Conservation (phyloP, 2,888 invertebrate species). For the Myopa tessellatipennis region DNA sequence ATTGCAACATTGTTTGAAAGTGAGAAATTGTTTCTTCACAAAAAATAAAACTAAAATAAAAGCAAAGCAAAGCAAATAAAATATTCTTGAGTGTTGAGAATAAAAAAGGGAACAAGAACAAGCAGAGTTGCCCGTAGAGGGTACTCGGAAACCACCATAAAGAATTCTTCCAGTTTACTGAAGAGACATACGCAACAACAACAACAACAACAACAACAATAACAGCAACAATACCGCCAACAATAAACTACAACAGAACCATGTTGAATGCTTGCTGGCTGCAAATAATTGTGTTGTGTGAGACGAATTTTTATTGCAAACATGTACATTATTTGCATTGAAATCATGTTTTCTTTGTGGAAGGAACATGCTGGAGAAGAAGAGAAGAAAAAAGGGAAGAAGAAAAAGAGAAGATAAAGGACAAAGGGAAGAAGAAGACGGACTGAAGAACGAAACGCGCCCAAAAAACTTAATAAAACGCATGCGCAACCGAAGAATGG, state of each 20-base stretch:
- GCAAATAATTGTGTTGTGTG: constrained; percentile 20
- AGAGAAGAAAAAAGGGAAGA: constrained; percentile 7
- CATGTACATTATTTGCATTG: constrained; percentile 28
- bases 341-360: constrained; percentile 31
- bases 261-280: constrained; percentile 15
- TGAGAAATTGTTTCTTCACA: constrained; percentile 35
- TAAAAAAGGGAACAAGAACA: too few relatives aligned
- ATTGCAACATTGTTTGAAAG: constrained; percentile 26
- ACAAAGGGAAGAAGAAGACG: background rate
- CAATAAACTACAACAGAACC: constrained; percentile 8
- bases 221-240: background rate
- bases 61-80: constrained; percentile 18
- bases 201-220: background rate
- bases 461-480: constrained; percentile 48
- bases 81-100: too few relatives aligned
- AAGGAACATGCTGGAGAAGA: constrained; percentile 5
- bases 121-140: background rate
- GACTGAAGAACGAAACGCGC: constrained; percentile 35
- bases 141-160: background rate
- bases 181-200: background rate
- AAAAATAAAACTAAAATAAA: constrained; percentile 32
- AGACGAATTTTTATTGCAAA: constrained; percentile 31
- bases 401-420: background rate
- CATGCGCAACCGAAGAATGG: constrained; percentile 45
- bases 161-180: background rate